A percentile compares a stretch with the other conserved stretches of the same genome.
These are phyloP conservation scores for Trimorus sp. DNA, from an alignment of 2,888 invertebrate genomes.

Conservation along the genomic window DNA sequence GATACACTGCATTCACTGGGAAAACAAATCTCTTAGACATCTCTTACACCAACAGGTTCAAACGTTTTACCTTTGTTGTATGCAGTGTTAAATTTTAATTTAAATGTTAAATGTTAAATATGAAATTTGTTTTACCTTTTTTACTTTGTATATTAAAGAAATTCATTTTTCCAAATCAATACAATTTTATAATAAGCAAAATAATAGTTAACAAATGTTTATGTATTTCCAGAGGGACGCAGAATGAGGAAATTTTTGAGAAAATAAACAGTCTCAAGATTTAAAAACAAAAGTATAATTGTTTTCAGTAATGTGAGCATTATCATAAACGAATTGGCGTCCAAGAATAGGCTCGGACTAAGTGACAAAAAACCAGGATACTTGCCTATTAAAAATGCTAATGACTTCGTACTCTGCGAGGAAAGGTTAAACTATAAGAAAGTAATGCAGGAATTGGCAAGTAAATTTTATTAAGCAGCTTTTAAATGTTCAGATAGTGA, in stretches of 20 bases:
- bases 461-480: not conserved
- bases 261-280: conserved; percentile 1
- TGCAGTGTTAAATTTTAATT: too few relatives aligned
- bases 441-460: not conserved
- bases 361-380: conserved; percentile 3
- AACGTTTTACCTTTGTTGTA: not conserved
- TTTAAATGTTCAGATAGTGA: not conserved
- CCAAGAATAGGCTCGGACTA: conserved; percentile 4
- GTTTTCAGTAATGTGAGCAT: not conserved
- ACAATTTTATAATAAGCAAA: conserved; percentile 6
- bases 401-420: not conserved
- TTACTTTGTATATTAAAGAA: not conserved
- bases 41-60: conserved; percentile 1
- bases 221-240: not conserved
- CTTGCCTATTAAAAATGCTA: not conserved
- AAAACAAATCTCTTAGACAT: not conserved
- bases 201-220: conserved; percentile 4
- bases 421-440: not conserved
- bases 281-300: not conserved
- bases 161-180: not conserved
- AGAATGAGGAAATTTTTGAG: not conserved
- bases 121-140: not conserved
- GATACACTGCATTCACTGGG: not conserved
- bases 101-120: too few relatives aligned
- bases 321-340: not conserved